A percentile compares a stretch with the other conserved stretches of the same genome.
These are phyloP conservation scores for Folsomia manolachei DNA, from an alignment of 2,888 invertebrate species.

Conservation along the genomic window DNA sequence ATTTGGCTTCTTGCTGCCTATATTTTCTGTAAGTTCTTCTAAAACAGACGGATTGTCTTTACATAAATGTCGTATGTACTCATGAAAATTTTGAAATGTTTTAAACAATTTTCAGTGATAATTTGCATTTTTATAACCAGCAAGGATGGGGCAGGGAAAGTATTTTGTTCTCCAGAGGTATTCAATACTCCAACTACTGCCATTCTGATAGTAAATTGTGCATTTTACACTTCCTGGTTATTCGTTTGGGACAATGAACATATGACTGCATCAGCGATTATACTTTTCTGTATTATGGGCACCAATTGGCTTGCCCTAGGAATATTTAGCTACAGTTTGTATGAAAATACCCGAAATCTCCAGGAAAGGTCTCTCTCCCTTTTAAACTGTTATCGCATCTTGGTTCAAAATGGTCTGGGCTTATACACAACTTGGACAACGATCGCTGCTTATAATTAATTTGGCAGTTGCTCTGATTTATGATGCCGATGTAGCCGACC, in stretches of 20 bases:
- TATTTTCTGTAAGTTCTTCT: constrained; percentile 22
- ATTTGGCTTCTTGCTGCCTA: constrained; percentile 22
- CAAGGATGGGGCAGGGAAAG: constrained; percentile 12
- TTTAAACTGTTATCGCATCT: constrained; percentile 16
- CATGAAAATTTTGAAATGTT: too few species aligned
- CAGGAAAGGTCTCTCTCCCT: constrained; percentile 18
- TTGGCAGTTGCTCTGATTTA: constrained; percentile 21
- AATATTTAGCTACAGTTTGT: constrained; percentile 17
- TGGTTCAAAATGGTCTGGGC: constrained; percentile 22
- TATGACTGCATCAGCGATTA: constrained; percentile 14
- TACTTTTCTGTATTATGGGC: constrained; percentile 11
- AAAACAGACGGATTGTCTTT: too few species aligned
- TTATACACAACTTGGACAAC: constrained; percentile 31
- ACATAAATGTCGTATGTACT: too few species aligned
- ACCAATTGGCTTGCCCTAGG: constrained; percentile 27
- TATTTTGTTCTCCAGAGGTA: constrained; percentile 17
- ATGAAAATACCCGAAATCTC: constrained; percentile 20
- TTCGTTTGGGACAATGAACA: constrained; percentile 31
- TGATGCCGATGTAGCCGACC: constrained; percentile 17
- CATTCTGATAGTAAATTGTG: constrained; percentile 13
- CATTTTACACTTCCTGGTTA: constrained; percentile 21
- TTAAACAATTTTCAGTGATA: not conserved
- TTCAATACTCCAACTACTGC: constrained; percentile 7
- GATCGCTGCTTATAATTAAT: constrained; percentile 22
- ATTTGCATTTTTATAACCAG: constrained; percentile 9